Conservation (phyloP, 1,140 invertebrate species). For the Stegodyphus dumicola region DNA sequence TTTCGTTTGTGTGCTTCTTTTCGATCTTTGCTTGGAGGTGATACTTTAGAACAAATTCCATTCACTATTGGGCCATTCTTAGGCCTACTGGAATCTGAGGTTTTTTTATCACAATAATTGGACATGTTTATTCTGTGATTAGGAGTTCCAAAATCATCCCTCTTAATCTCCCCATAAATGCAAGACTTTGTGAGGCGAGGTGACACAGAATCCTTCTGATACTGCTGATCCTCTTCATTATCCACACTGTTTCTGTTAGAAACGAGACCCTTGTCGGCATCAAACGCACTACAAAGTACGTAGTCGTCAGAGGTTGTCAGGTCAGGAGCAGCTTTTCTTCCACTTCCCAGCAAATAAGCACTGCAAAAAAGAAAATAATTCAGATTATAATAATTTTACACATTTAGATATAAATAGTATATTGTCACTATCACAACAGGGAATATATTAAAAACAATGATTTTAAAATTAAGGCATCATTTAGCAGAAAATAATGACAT, state of each 20-base stretch:
- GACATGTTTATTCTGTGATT: not conserved
- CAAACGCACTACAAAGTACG: conserved; percentile 67
- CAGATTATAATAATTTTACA: not conserved
- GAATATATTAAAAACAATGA: too few relatives aligned
- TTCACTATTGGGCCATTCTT: conserved; percentile 39
- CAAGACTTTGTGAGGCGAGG: conserved; percentile 46
- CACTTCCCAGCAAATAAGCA: conserved; percentile 73
- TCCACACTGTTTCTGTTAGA: not conserved
- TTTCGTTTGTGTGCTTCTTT: conserved; percentile 27
- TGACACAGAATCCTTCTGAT: not conserved
- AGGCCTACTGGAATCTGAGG: not conserved
- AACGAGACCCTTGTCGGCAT: conserved; percentile 37
- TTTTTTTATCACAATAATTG: conserved; percentile 17
- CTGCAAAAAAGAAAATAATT: conserved; percentile 67
- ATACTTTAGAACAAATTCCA: conserved; percentile 16
- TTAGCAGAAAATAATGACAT: too few relatives aligned
- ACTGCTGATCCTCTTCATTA: not conserved
- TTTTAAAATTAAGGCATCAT: too few relatives aligned
- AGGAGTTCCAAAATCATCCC: conserved; percentile 3
- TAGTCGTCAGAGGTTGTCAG: conserved; percentile 68
- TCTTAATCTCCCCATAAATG: conserved; percentile 54
- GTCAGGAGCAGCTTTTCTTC: conserved; percentile 65
- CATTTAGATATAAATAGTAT: too few relatives aligned
- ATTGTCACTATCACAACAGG: too few relatives aligned
- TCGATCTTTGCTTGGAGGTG: not conserved